Evolutionary conservation across 2,888 invertebrate species (phyloP), one percentile per base, ranked within the genome.

Genomic region (Drosophila borealis): DNA sequence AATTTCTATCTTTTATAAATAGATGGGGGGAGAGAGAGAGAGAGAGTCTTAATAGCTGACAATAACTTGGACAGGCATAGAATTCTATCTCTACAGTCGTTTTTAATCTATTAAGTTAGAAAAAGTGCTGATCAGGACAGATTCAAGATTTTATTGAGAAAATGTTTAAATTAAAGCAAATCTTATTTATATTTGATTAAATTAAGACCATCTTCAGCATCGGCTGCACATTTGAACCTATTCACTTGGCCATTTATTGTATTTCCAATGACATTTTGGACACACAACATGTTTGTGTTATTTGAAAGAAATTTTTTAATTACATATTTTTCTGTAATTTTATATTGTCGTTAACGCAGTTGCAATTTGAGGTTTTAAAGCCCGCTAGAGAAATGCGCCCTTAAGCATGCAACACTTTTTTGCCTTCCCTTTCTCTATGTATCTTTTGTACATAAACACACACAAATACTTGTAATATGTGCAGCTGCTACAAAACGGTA

Each of bases 401-500:
- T 9, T 11, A 21, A 36, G 48, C 37, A 48, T 44, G 57, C 39
- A 65, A 53, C 14, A 62, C 34, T 70, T 70, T 63, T 54, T 65
- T 14, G 34, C 17, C 62, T 46, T 34, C 6, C 42, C 36, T 63
- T 10, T 42, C 60, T 53, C 25, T 46, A 36, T 13, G n/a, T 29
- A 63, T 21, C 55, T 72, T 78, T 73, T 78, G 78, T 73, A 78
- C 39, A 78, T 72, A 72, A 14, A 46, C 33, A 45, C 14, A 39
- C 17, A 73, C 55, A 56, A 34, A 51, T 49, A 56, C 39, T 49
- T 60, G 42, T 62, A 60, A 63, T 75, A 73, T 73, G 78, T 79
- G 70, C 66, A 60, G 81, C 88, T 71, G 76, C 74, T 69, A 69
- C 51, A 13, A 45, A 60, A 63, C 29, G 48, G 51, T 61, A 73